Evolutionary conservation across 2,888 invertebrate genomes (phyloP), one percentile per base, ranked within the genome.

Genomic region (Epirrita christyi): DNA sequence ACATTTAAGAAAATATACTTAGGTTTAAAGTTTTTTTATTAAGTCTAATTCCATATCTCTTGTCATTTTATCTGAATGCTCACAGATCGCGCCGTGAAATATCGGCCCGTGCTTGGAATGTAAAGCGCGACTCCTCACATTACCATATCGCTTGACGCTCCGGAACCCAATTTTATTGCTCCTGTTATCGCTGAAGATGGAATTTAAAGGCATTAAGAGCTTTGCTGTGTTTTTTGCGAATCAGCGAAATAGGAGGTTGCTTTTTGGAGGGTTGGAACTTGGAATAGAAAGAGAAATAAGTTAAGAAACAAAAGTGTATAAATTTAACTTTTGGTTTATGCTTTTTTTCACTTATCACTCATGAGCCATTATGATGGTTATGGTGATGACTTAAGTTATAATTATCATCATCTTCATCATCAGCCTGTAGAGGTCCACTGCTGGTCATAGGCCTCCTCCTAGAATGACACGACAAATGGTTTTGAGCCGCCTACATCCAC

Each of bases 101-200:
- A 88, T 88, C 83, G 83, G 64, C 72, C 60, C 84, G 83, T 80
- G 86, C 79, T 74, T 69, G 74, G 88, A 86, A 89, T 87, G 83
- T 80, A 85, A 85, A 79, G 76, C 81, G 76, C 73, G 71, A 73
- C 76, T 80, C 80, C 80, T 81, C 75, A 73, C 81, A 89, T 89
- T 89, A 88, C 85, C 90, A 89, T 88, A 88, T 78, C 86, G 85
- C 84, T 85, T 86, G 85, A 87, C 85, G 86, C 84, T 83, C 83
- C 79, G 80, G 8, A 82, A 85, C 84, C 81, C 86, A 81, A 86
- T 88, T 89, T 88, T 86, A 89, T 88, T 88, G 85, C 83, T 76
- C 77, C 78, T 81, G 85, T 80, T 86, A 87, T 85, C 85, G 80
- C 63, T 63, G 64, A 64, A 70, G 75, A 85, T 86, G 83, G 86